Evolutionary conservation across 2,888 invertebrate species (phyloP).

Genomic region (Lamproptera curius): DNA sequence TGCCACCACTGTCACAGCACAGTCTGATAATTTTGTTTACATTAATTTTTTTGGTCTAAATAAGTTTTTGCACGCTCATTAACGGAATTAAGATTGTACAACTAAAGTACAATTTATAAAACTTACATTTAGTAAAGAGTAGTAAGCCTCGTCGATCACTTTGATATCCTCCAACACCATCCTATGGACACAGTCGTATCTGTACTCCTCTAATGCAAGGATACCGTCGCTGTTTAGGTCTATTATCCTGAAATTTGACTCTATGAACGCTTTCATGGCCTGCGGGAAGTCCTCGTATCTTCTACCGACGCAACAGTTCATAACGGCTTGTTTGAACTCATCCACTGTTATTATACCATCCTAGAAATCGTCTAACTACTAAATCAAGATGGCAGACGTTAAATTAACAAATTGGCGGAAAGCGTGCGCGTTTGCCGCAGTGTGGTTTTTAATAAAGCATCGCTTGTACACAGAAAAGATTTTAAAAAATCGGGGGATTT

Average conservation of each 20-base stretch:
- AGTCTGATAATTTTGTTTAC: no score
- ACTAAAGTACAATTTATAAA: no score
- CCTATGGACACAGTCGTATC: slow-evolving; percentile 89
- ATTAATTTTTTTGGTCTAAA: no score
- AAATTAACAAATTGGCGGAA: slow-evolving; percentile 32
- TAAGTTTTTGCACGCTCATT: no score
- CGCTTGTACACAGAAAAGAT: slow-evolving; percentile 18
- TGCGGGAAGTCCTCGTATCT: slow-evolving; percentile 89
- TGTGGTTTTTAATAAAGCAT: slow-evolving; percentile 33
- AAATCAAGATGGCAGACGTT: slow-evolving; percentile 23
- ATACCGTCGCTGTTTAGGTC: slow-evolving; percentile 89
- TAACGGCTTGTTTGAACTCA: slow-evolving; percentile 89
- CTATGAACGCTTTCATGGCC: slow-evolving; percentile 92
- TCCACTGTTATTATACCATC: slow-evolving; percentile 89
- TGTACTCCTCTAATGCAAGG: slow-evolving; percentile 87
- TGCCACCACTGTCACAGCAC: no score
- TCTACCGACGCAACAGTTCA: slow-evolving; percentile 87
- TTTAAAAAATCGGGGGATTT: neutral
- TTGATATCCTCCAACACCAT: slow-evolving; percentile 88
- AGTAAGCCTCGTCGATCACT: slow-evolving; percentile 86
- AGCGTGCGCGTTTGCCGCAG: slow-evolving; percentile 45
- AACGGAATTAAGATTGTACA: no score
- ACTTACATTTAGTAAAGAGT: slow-evolving; percentile 86
- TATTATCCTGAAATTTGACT: slow-evolving; percentile 89
- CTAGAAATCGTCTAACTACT: slow-evolving; percentile 59